A percentile compares a stretch with the other conserved stretches of the same genome.
Conservation (phyloP, 2,888 invertebrate species). For the Drosophila neotestacea region DNA sequence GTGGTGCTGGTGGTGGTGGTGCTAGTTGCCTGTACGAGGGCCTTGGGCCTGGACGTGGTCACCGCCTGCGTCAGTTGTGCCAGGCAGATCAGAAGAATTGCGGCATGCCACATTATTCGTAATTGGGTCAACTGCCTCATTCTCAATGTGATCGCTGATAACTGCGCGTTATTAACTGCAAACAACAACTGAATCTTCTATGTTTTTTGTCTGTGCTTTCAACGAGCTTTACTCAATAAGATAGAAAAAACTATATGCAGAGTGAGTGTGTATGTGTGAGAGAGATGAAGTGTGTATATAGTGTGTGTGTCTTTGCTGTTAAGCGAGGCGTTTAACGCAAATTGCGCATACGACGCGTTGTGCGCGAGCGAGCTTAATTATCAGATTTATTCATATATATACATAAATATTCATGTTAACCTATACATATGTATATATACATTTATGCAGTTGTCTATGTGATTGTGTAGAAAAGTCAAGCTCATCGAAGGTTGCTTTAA, state of each 20-base stretch:
- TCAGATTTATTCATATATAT: constrained; percentile 18
- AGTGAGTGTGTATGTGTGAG: constrained; percentile 4
- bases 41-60: constrained; percentile 50
- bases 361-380: constrained; percentile 57
- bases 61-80: constrained; percentile 44
- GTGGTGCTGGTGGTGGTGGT: constrained; percentile 11
- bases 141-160: constrained; percentile 47
- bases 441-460: not conserved
- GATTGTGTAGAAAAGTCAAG: not conserved
- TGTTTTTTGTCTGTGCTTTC: constrained; percentile 21
- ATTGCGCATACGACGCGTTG: constrained; percentile 63
- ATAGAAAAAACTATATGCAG: constrained; percentile 11
- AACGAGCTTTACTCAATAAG: constrained; percentile 22
- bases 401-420: not conserved
- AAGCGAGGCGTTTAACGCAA: constrained; percentile 61
- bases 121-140: constrained; percentile 54
- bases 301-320: constrained; percentile 31
- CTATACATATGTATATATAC: not conserved
- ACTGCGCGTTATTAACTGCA: constrained; percentile 58
- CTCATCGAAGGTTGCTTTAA: not conserved
- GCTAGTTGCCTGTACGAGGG: constrained; percentile 15
- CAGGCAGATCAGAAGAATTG: constrained; percentile 46
- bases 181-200: constrained; percentile 58
- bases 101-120: constrained; percentile 39
- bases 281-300: not conserved